Evolutionary conservation across 2,797 vertebrate species (phyloP).

Genomic region (Saxicola maurus): DNA sequence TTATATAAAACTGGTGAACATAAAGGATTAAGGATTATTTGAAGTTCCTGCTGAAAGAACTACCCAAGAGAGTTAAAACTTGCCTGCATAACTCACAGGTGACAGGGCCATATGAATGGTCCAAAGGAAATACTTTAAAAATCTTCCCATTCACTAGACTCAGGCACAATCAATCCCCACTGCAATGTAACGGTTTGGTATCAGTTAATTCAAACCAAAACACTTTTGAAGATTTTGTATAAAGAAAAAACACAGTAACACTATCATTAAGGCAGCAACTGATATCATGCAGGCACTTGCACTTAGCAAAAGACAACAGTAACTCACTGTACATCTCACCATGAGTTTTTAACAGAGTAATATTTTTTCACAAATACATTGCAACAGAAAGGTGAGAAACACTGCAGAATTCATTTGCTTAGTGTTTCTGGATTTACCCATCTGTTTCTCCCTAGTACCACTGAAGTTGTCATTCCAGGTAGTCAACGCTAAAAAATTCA

Average conservation of each 20-base stretch:
- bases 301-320: neutral
- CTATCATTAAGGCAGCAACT: neutral
- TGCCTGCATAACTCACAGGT: neutral
- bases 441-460: neutral
- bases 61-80: neutral
- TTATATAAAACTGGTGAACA: neutral
- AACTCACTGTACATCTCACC: neutral
- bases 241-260: neutral
- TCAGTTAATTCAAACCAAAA: neutral
- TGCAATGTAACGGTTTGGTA: neutral
- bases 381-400: neutral
- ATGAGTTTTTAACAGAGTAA: neutral
- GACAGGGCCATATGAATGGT: neutral
- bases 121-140: neutral
- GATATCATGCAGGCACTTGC: neutral
- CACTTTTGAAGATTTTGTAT: neutral
- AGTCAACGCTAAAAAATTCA: neutral
- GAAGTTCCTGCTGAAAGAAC: neutral
- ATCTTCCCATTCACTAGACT: neutral
- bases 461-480: neutral
- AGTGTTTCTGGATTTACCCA: neutral
- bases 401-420: neutral
- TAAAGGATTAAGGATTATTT: neutral
- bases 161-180: neutral
- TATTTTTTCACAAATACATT: neutral